Base-by-base conservation (phyloP, 1,140 invertebrate species). In the Diabrotica virgifera region DNA sequence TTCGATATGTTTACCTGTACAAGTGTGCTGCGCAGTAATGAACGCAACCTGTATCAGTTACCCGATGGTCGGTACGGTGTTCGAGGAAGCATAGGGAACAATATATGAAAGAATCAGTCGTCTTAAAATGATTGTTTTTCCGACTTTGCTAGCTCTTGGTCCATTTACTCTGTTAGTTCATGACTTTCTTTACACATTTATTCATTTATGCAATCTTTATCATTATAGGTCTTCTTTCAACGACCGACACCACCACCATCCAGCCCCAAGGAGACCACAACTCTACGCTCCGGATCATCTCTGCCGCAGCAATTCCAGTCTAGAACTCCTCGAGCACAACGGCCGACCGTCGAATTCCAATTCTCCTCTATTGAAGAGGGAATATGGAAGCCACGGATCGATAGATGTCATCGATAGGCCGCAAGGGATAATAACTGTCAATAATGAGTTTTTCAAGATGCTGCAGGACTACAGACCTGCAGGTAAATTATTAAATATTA, bases 401-500 rank as follows among this genome's bases (percentile, higher is more conserved):
- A 85, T 84, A 68, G 82, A 85, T 75, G 81, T 84, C 69, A 84
- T 85, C 11, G 82, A 83, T 36, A 69, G 40, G 40, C 40, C 8
- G n/a, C 53, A 24, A 10, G 9, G 3, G 10, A 54, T 9, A 12
- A 13, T 65, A 63, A 5, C 50, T 60, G 63, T 51, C n/a, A 66
- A 66, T 38, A 71, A 71, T 68, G 70, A 68, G 67, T 89, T 92
- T 75, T 90, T 91, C 78, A 89, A 88, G 6, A 91, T 95, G 89
- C 84, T 94, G 7, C 89, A 91, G 75, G 89, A 90, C 65, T 87
- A 88, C 72, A 77, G 85, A n/a, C 83, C 85, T 3, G 77, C 84
- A 36, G 84, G 40, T 46, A 46, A 46, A n/a, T 24, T 24, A 24
- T 24, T 4, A n/a, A n/a, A n/a, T n/a, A 24, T 24, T 24, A 24